These are phyloP conservation scores for Moxostoma hubbsi DNA, from an alignment of 2,797 vertebrate species.

Conservation along the genomic window DNA sequence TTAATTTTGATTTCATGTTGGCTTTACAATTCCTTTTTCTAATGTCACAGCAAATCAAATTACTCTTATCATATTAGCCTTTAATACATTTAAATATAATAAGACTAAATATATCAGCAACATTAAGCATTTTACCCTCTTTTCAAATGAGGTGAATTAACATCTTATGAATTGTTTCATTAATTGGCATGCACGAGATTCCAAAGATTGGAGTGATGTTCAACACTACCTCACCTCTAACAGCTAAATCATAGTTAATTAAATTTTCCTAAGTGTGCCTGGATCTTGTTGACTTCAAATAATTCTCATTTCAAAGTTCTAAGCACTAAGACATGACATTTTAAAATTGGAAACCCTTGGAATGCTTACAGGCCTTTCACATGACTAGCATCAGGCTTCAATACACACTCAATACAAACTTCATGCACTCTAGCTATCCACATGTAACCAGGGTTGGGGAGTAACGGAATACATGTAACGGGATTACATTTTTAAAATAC, in stretches of 20 bases:
- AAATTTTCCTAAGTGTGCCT: slow-evolving; percentile 42
- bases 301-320: slow-evolving; percentile 16
- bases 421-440: slow-evolving; percentile 8
- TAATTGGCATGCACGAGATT: slow-evolving; percentile 27
- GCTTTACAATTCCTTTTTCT: neutral
- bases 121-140: slow-evolving; percentile 6
- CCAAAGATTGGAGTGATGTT: neutral
- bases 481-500: too few species aligned
- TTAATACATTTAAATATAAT: slow-evolving; percentile 26
- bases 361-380: neutral
- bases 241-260: slow-evolving; percentile 43
- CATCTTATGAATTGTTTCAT: slow-evolving; percentile 16
- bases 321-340: neutral
- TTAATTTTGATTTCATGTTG: too few species aligned
- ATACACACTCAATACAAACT: neutral
- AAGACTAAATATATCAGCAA: neutral
- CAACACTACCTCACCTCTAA: slow-evolving; percentile 9
- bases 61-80: slow-evolving; percentile 21
- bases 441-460: neutral
- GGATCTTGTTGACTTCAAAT: slow-evolving; percentile 3
- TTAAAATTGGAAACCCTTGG: neutral
- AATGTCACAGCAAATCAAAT: slow-evolving; percentile 15
- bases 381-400: slow-evolving; percentile 1
- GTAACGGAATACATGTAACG: too few species aligned
- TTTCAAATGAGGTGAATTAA: slow-evolving; percentile 22